Percentiles rank a stretch among this genome's conserved stretches.
Evolutionary conservation across 2,113 vertebrate genomes (phyloP).

Genomic region (Illadopsis cleaveri): DNA sequence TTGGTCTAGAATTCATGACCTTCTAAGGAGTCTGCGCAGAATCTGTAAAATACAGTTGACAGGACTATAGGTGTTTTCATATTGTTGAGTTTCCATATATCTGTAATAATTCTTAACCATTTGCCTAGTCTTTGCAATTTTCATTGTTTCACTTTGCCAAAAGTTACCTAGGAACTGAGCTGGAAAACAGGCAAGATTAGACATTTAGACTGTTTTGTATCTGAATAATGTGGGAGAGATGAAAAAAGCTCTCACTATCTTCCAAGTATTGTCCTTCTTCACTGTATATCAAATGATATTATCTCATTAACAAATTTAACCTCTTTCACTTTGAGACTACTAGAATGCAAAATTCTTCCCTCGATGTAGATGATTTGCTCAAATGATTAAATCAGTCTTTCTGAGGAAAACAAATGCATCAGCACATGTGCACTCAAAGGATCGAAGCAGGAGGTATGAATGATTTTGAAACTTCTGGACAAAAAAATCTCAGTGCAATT

Average conservation of each 20-base stretch:
- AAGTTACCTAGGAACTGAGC: background rate
- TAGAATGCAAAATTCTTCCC: background rate
- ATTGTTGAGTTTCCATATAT: background rate
- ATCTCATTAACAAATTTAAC: background rate
- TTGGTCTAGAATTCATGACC: background rate
- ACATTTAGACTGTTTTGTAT: background rate
- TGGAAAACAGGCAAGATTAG: background rate
- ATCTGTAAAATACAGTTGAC: background rate
- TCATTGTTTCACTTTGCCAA: background rate
- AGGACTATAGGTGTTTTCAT: background rate
- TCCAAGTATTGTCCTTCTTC: background rate
- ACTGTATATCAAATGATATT: background rate
- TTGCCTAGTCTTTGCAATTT: background rate
- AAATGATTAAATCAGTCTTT: background rate
- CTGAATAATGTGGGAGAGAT: background rate
- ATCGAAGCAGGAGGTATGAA: background rate
- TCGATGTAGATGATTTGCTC: background rate
- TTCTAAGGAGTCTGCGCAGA: background rate
- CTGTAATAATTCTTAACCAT: background rate
- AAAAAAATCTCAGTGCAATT: background rate
- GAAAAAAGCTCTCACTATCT: background rate
- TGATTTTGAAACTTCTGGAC: background rate
- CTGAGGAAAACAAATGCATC: background rate
- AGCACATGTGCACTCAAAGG: background rate
- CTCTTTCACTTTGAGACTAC: background rate